Evolutionary conservation across 53 echinoderm and acorn worm genomes (phyloP), one percentile per base, ranked within the genome.

Genomic region (Paelopatides confundens): DNA sequence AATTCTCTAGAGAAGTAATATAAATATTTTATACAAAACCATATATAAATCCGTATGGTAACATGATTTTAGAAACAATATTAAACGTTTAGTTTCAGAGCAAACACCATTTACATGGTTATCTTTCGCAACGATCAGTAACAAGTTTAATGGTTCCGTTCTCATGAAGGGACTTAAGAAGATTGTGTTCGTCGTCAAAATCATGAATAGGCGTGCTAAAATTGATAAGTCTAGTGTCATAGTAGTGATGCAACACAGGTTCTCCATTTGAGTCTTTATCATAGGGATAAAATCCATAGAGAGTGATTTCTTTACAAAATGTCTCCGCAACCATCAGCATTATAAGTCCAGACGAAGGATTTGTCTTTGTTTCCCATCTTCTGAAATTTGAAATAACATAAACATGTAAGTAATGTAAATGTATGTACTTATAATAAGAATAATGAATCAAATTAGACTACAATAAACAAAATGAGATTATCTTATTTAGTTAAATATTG

Each of bases 211-310:
- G 76, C 2, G 76, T 76, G 35, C 43, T 39, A 43, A 76, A 85
- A 39, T 85, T 85, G 40, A 43, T 11, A 6, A 38, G 37, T 21
- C 18, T 65, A 2, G 29, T 9, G 21, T 85, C 85, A 37, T 85
- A 85, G 43, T 85, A 85, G 39, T 85, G 85, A 47, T 85, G 86
- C 27, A 66, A 27, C 10, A 85, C 48, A 5, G 29, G 46, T 30
- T 68, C 35, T 13, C 69, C 43, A 10, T 30, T 46, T 9, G 46
- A 29, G 17, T 43, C 32, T 7, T 29, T 69, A 29, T 40, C 30
- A 69, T 62, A 85, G 2, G 86, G 86, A 46, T 85, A 85, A 4
- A 85, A 85, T 69, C 86, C 86, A 53, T 68, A 85, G 5, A 85
- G 47, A 24, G 86, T 34, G 39, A 85, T 85, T 8, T 47, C 65